Evolutionary conservation across 2,797 vertebrate genomes (phyloP).

Genomic region (Lutjanus campechanus): DNA sequence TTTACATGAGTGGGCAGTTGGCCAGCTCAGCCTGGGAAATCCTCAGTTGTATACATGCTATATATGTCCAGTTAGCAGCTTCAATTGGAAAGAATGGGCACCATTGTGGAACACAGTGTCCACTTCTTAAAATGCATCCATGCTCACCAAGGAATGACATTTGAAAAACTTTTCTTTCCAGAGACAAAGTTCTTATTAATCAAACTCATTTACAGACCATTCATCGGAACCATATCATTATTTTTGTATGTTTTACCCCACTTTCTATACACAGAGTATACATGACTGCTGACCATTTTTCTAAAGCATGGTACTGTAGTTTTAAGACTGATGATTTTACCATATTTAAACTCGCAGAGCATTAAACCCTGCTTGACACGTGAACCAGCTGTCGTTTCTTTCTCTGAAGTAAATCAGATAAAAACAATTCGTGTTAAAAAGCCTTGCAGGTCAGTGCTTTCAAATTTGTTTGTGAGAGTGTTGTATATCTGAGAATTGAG

Average conservation of each 20-base stretch:
- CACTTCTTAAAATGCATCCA: background rate
- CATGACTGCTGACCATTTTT: conserved; percentile 79
- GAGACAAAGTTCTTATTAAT: background rate
- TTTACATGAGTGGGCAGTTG: background rate
- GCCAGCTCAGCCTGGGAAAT: background rate
- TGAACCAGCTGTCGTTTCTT: background rate
- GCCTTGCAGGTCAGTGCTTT: conserved; percentile 46
- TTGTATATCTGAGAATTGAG: conserved; percentile 68
- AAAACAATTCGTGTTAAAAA: conserved; percentile 27
- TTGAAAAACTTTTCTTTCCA: background rate
- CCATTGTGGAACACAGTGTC: background rate
- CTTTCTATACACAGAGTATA: conserved; percentile 71
- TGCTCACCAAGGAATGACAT: background rate
- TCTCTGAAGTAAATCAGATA: background rate
- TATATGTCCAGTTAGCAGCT: conserved; percentile 1
- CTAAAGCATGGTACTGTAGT: conserved; percentile 33
- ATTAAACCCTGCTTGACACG: conserved; percentile 18
- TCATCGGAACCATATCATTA: background rate
- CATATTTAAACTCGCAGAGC: conserved; percentile 8
- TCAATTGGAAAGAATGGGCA: background rate
- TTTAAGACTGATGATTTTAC: conserved; percentile 7
- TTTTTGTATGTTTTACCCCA: conserved; percentile 68
- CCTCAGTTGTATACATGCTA: background rate
- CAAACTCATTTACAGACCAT: background rate
- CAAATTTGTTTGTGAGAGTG: conserved; percentile 4